phyloP scores from a whole-genome alignment of 2,888 invertebrate genomes.

The Eulithis testata region DNA sequence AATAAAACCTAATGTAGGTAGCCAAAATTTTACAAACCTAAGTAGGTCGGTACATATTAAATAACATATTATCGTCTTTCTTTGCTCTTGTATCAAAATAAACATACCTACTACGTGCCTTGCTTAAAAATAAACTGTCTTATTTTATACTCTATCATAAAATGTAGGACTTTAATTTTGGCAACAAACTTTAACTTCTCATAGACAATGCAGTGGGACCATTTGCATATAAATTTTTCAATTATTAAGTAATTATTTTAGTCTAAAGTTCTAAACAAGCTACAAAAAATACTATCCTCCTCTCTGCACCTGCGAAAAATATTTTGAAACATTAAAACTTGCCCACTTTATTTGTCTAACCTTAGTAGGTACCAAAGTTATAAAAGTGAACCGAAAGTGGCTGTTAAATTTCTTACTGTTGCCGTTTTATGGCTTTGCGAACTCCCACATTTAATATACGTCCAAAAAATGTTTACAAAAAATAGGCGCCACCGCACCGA shows the following conservation, averaged over 20 bases:
- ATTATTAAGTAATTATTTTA: no score
- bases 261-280: neutral
- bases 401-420: constrained; percentile 75
- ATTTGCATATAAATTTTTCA: no score
- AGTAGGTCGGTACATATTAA: no score
- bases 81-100: no score
- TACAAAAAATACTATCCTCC: neutral
- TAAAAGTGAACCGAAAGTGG: constrained; percentile 68
- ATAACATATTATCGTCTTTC: no score
- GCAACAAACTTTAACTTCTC: no score
- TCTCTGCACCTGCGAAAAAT: neutral
- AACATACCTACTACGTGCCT: no score
- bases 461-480: constrained; percentile 77
- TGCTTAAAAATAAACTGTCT: no score
- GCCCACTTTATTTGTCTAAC: constrained; percentile 26
- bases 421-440: constrained; percentile 79
- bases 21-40: no score
- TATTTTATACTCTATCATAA: neutral
- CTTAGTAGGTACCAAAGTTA: constrained; percentile 50
- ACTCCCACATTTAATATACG: constrained; percentile 70
- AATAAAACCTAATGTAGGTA: no score
- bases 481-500: constrained; percentile 76
- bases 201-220: no score
- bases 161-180: no score
- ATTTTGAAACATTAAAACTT: constrained; percentile 5